These are phyloP conservation scores for Sarotherodon lohbergeri DNA, from an alignment of 2,113 vertebrate genomes.

Conservation along the genomic window DNA sequence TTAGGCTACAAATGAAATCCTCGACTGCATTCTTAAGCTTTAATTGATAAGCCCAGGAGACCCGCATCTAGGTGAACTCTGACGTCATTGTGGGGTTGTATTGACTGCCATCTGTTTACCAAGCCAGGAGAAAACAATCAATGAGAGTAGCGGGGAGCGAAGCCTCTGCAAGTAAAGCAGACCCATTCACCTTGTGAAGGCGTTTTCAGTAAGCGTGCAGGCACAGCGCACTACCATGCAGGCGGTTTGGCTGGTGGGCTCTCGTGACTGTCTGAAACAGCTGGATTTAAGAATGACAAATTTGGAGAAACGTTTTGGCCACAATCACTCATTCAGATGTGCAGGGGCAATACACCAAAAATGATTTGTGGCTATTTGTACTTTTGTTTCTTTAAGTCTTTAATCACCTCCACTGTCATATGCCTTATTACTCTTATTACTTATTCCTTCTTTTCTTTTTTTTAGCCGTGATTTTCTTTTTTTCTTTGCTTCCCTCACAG, in stretches of 20 bases:
- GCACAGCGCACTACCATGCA: not conserved
- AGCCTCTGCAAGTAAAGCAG: conserved; percentile 29
- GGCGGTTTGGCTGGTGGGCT: not conserved
- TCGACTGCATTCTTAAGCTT: conserved; percentile 30
- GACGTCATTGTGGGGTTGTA: conserved; percentile 40
- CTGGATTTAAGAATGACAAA: not conserved
- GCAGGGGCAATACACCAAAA: not conserved
- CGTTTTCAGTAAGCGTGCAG: not conserved
- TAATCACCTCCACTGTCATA: not conserved
- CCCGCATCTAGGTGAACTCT: conserved; percentile 27
- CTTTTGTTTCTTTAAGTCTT: not conserved
- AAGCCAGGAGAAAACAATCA: conserved; percentile 50
- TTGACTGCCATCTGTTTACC: conserved; percentile 47
- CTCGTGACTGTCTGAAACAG: not conserved
- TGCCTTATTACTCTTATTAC: not conserved
- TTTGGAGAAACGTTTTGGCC: not conserved
- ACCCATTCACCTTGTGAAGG: conserved; percentile 28
- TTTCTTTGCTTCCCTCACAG: not conserved
- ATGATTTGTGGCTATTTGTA: not conserved
- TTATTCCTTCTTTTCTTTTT: not conserved
- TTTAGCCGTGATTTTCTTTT: not conserved
- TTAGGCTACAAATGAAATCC: conserved; percentile 44
- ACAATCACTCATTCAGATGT: not conserved
- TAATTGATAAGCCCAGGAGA: conserved; percentile 53
- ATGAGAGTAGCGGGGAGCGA: conserved; percentile 29